These are phyloP conservation scores for Helleia helle DNA, from an alignment of 2,888 invertebrate species.

Conservation along the genomic window DNA sequence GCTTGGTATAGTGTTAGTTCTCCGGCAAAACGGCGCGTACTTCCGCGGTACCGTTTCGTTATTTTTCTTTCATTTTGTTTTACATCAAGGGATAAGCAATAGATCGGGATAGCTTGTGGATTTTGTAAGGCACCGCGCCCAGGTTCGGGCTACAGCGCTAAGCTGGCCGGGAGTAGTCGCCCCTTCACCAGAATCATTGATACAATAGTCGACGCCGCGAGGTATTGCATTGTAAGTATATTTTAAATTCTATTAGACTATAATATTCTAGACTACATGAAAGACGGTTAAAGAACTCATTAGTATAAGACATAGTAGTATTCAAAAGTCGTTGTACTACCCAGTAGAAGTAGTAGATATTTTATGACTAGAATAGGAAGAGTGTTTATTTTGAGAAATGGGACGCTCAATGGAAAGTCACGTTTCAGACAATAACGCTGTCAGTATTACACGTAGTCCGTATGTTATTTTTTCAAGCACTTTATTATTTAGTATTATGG, in stretches of 20 bases:
- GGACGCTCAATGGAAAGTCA: too few species aligned
- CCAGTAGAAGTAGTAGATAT: not conserved
- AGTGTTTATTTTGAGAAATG: too few species aligned
- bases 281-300: too few species aligned
- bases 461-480: too few species aligned
- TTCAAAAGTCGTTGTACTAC: too few species aligned
- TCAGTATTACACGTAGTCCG: too few species aligned
- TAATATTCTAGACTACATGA: too few species aligned
- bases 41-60: constrained; percentile 61
- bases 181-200: constrained; percentile 69
- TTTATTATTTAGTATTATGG: too few species aligned
- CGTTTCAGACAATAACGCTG: too few species aligned
- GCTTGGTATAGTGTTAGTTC: constrained; percentile 36
- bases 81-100: constrained; percentile 69
- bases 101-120: constrained; percentile 49
- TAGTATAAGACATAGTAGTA: too few species aligned
- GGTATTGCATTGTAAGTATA: constrained; percentile 70
- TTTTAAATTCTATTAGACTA: not conserved
- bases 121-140: constrained; percentile 43
- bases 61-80: constrained; percentile 68
- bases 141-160: constrained; percentile 42
- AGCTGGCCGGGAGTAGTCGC: constrained; percentile 64
- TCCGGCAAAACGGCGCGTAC: constrained; percentile 63
- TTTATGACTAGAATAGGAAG: too few species aligned
- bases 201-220: constrained; percentile 67